Conservation (phyloP, 2,888 invertebrate genomes). For the Sclerodermus sp. region DNA sequence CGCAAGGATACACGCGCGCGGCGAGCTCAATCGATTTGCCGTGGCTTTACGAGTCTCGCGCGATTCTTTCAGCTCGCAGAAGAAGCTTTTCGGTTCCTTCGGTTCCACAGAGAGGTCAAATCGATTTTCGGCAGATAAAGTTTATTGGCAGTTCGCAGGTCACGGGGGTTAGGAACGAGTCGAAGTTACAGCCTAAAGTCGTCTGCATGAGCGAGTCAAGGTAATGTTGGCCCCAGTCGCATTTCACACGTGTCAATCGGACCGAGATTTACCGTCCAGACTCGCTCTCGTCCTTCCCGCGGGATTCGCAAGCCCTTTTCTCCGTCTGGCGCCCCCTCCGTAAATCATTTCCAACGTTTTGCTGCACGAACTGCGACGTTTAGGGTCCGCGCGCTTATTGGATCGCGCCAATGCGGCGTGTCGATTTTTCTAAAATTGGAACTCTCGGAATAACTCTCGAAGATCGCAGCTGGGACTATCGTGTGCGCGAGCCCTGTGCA, state of each 20-base stretch:
- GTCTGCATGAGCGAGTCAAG: conserved; percentile 14
- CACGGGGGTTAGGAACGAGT: neutral
- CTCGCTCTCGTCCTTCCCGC: conserved; percentile 12
- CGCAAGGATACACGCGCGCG: too few species aligned
- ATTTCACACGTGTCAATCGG: conserved; percentile 55
- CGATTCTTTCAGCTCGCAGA: neutral
- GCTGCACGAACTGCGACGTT: conserved; percentile 28
- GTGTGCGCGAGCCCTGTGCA: conserved; percentile 1
- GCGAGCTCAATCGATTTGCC: neutral
- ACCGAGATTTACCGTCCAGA: conserved; percentile 47
- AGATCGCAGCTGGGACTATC: neutral
- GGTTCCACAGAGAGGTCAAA: conserved; percentile 43
- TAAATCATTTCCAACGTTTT: conserved; percentile 44
- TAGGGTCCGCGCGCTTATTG: conserved; percentile 32
- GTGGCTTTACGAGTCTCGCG: neutral
- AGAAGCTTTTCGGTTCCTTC: too few species aligned
- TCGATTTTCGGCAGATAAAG: conserved; percentile 49
- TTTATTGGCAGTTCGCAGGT: conserved; percentile 35
- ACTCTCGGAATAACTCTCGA: too few species aligned
- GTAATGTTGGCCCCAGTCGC: conserved; percentile 44
- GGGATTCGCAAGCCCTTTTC: conserved; percentile 11
- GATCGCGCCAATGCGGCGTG: conserved; percentile 11
- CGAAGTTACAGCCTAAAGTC: conserved; percentile 1
- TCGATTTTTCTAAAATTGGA: neutral
- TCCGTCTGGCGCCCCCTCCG: conserved; percentile 31